Evolutionary conservation across 2,888 invertebrate genomes (phyloP).

Genomic region (Leistus spinibarbis): DNA sequence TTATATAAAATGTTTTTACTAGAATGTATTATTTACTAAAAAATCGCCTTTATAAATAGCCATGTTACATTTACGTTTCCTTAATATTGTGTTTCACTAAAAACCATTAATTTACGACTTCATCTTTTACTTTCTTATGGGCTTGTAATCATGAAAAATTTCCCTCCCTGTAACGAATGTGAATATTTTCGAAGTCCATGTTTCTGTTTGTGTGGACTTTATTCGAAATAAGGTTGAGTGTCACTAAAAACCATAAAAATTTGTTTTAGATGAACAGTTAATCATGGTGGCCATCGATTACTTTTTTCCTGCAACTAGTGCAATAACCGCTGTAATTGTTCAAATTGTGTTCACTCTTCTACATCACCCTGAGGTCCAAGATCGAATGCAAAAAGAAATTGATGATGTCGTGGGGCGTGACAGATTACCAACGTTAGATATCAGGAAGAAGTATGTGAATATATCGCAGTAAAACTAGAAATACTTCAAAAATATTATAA

Average conservation of each 20-base stretch:
- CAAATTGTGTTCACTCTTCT: constrained; percentile 63
- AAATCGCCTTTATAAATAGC: no score
- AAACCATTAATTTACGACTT: no score
- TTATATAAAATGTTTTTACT: no score
- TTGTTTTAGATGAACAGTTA: constrained; percentile 62
- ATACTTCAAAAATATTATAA: not conserved
- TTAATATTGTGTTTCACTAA: no score
- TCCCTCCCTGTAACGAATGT: no score
- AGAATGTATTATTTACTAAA: no score
- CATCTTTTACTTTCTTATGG: no score
- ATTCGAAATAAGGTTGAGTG: no score
- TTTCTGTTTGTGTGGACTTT: no score
- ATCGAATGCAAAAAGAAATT: constrained; percentile 65
- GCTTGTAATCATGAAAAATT: no score
- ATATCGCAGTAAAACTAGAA: not conserved
- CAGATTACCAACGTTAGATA: constrained; percentile 64
- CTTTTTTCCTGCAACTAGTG: constrained; percentile 65
- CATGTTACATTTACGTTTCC: no score
- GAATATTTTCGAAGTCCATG: no score
- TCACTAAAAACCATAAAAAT: not conserved
- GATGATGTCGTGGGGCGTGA: constrained; percentile 66
- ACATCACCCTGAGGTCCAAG: constrained; percentile 62
- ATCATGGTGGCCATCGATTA: constrained; percentile 64
- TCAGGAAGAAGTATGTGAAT: constrained; percentile 61
- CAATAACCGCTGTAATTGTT: constrained; percentile 58